These are phyloP conservation scores for Vombatus ursinus DNA, from an alignment of 2,113 vertebrate genomes.

Conservation along the genomic window DNA sequence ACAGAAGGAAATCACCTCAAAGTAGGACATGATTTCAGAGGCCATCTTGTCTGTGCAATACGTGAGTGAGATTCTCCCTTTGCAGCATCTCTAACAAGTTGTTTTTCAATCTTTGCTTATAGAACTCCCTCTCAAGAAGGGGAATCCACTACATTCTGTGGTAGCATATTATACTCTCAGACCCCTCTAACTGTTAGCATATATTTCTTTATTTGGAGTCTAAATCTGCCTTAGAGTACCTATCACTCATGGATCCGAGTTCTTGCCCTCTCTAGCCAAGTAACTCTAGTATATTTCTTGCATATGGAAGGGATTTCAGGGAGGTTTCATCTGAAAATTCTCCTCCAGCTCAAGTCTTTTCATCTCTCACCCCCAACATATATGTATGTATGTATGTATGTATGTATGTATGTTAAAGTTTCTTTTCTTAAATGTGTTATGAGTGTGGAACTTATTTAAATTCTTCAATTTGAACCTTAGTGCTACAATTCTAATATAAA, in stretches of 20 bases:
- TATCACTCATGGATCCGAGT: neutral
- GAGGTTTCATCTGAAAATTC: neutral
- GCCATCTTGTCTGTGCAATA: neutral
- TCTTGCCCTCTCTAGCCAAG: neutral
- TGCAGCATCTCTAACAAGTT: neutral
- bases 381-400: neutral
- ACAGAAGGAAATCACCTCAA: neutral
- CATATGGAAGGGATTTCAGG: neutral
- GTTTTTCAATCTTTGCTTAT: neutral
- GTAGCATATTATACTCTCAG: neutral
- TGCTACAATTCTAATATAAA: neutral
- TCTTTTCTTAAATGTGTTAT: slow-evolving; percentile 38
- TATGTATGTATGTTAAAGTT: slow-evolving; percentile 4
- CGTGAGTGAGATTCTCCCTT: neutral
- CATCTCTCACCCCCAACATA: neutral
- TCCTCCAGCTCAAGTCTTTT: neutral
- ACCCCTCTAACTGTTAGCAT: neutral
- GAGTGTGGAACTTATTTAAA: neutral
- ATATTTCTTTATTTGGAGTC: neutral
- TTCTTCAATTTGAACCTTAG: neutral
- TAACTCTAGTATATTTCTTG: neutral
- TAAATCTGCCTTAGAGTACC: neutral
- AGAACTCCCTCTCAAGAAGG: neutral
- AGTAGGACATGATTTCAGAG: neutral
- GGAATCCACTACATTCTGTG: neutral